Evolutionary conservation across 2,113 vertebrate genomes (phyloP).

Genomic region (Mirza zaza): DNA sequence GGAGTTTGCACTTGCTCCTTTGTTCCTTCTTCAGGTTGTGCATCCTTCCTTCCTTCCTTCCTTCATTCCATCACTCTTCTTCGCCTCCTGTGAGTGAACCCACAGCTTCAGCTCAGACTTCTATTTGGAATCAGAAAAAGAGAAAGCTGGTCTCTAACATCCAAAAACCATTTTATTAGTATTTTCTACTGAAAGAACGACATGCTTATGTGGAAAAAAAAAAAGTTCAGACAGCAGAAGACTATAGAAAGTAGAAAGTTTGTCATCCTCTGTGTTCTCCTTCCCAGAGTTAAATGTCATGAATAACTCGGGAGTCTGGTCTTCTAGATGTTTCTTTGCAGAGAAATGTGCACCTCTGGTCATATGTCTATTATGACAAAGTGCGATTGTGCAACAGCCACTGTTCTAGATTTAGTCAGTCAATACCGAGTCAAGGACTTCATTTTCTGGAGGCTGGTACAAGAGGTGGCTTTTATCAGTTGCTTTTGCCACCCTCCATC

Average conservation of each 20-base stretch:
- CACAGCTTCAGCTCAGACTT: background rate
- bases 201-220: background rate
- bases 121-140: background rate
- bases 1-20: background rate
- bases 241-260: background rate
- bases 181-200: background rate
- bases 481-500: background rate
- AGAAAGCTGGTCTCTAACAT: background rate
- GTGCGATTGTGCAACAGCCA: fast-evolving
- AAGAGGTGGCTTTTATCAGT: background rate
- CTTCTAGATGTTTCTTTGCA: background rate
- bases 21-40: background rate
- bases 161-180: background rate
- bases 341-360: fast-evolving
- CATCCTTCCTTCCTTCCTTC: background rate
- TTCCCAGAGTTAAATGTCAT: background rate
- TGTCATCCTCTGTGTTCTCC: background rate
- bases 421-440: fast-evolving
- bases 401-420: background rate
- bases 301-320: too few species aligned
- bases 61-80: background rate
- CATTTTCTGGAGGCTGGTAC: background rate
- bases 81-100: background rate
- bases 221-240: too few species aligned
- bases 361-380: fast-evolving